phyloP scores from a whole-genome alignment of 2,797 vertebrate species.

The Psittacula derbiana region DNA sequence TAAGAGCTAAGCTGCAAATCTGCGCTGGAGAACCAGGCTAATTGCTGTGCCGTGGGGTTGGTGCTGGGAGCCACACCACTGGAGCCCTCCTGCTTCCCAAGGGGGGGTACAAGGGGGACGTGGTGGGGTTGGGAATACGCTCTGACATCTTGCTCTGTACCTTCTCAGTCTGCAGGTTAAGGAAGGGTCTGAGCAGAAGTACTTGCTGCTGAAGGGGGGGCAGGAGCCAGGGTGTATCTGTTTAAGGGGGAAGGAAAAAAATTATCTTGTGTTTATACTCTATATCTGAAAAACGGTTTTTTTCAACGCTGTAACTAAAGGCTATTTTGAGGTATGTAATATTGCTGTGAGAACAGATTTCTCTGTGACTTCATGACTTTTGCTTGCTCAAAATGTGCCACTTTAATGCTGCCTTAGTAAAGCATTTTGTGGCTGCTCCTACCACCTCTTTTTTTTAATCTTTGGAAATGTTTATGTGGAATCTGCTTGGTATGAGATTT shows the following conservation, averaged over 20 bases:
- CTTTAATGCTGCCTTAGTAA: background rate
- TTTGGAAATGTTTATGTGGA: background rate
- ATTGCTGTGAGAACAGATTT: background rate
- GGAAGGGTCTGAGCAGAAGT: background rate
- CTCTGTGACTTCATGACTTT: background rate
- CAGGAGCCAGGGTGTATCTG: background rate
- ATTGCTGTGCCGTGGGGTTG: background rate
- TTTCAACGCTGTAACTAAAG: background rate
- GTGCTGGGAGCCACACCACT: background rate
- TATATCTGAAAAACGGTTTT: background rate
- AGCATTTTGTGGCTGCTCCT: background rate
- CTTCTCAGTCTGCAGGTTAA: background rate
- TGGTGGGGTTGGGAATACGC: background rate
- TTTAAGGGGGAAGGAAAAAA: background rate
- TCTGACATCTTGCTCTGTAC: background rate
- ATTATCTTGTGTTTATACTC: background rate
- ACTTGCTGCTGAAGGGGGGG: background rate
- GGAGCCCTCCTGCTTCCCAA: background rate
- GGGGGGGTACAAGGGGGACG: background rate
- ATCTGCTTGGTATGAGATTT: background rate
- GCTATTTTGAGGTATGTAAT: background rate
- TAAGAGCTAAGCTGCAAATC: conserved; percentile 24
- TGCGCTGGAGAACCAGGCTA: background rate
- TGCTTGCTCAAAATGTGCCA: background rate
- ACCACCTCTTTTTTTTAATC: background rate